A percentile compares a stretch with the other conserved stretches of the same genome.
Conservation (phyloP, 2,113 vertebrate genomes). For the Sylvilagus bachmani region DNA sequence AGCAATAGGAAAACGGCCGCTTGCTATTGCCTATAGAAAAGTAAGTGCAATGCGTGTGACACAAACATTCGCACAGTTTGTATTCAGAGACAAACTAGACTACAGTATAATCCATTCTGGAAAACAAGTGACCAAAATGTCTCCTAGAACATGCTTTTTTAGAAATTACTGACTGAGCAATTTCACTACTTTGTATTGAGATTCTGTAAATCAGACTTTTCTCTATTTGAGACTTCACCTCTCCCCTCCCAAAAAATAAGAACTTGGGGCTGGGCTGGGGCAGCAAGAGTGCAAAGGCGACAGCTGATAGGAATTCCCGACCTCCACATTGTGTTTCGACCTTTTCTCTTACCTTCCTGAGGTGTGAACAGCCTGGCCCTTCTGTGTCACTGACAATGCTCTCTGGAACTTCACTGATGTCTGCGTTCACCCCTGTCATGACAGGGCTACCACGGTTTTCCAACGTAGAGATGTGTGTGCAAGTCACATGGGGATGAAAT, state of each 20-base stretch:
- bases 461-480: fast-evolving
- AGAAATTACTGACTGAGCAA: conserved; percentile 38
- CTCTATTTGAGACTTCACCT: not conserved
- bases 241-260: not conserved
- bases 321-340: not conserved
- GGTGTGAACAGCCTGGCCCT: not conserved
- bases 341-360: conserved; percentile 79
- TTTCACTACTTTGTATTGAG: conserved; percentile 8
- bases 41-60: not conserved
- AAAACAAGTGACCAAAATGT: conserved; percentile 8
- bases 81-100: not conserved
- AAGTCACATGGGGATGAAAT: not conserved
- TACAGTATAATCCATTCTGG: not conserved
- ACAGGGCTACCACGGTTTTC: not conserved
- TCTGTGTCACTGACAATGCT: fast-evolving
- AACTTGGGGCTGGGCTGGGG: not conserved
- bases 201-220: not conserved
- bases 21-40: not conserved
- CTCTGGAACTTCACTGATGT: fast-evolving
- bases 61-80: not conserved
- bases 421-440: fast-evolving
- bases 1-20: not conserved
- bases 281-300: not conserved
- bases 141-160: conserved; percentile 35
- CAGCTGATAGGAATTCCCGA: not conserved